Conservation (phyloP, 1,140 invertebrate species). For the Eciton burchellii region DNA sequence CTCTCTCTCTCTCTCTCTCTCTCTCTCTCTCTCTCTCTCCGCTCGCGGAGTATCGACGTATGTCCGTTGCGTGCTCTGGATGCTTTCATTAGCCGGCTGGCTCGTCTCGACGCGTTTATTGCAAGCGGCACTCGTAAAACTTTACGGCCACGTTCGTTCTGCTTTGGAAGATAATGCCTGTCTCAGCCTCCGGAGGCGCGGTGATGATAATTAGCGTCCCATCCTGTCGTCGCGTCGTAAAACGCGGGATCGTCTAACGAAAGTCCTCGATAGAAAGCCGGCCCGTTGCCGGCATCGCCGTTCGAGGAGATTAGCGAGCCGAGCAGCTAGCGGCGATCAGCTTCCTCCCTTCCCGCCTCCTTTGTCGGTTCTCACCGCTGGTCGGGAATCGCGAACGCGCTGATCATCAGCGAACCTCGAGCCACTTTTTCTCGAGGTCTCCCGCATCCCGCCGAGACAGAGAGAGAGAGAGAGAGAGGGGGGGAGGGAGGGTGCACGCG, state of each 20-base stretch:
- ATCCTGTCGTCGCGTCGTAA: constrained; percentile 40
- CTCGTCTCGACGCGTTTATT: constrained; percentile 14
- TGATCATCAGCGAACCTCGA: no score
- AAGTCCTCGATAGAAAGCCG: constrained; percentile 32
- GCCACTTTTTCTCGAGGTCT: no score
- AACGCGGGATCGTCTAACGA: constrained; percentile 25
- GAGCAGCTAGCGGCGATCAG: no score
- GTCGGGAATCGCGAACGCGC: no score
- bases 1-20: constrained; percentile 17
- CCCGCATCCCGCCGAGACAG: no score
- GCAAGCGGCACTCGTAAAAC: constrained; percentile 1
- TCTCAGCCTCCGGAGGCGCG: constrained; percentile 24
- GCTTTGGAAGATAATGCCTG: constrained; percentile 29
- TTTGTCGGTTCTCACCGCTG: no score
- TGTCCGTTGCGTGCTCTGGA: background rate
- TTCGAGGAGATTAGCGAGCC: constrained; percentile 45
- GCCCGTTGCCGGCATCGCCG: background rate
- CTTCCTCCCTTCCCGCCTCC: no score
- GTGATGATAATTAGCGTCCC: constrained; percentile 43
- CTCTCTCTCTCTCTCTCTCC: constrained; percentile 12
- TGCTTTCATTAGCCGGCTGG: constrained; percentile 3
- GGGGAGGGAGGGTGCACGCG: no score
- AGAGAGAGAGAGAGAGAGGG: constrained; percentile 2
- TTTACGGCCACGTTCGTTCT: constrained; percentile 15
- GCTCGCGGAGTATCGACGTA: background rate